Conservation (phyloP, 64 coral and sea anemone genomes). For the Anthopleura sola region DNA sequence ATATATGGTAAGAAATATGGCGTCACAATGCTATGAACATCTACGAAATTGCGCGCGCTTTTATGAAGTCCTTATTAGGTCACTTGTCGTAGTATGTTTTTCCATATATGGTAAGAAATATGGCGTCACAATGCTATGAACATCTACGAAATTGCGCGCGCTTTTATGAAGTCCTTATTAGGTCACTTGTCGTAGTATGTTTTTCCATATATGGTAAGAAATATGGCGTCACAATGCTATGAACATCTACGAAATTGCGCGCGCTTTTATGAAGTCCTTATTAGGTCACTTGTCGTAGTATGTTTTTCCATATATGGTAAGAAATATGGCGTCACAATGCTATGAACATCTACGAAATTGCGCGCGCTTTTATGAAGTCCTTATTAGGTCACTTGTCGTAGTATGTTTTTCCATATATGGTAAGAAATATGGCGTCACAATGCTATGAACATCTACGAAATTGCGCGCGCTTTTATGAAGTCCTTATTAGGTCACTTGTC, state of each 20-base stretch:
- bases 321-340: background rate
- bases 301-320: background rate
- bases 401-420: background rate
- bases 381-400: background rate
- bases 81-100: background rate
- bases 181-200: background rate
- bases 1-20: background rate
- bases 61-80: background rate
- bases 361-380: no score
- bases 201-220: background rate
- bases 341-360: background rate
- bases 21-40: background rate
- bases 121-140: background rate
- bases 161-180: background rate
- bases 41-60: background rate
- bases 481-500: background rate
- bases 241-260: background rate
- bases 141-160: background rate
- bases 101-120: background rate
- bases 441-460: background rate
- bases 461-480: no score
- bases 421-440: background rate
- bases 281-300: background rate
- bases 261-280: background rate
- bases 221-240: background rate